A percentile compares a stretch with the other conserved stretches of the same genome.
Conservation (phyloP, 2,113 vertebrate genomes). For the Illadopsis cleaveri region DNA sequence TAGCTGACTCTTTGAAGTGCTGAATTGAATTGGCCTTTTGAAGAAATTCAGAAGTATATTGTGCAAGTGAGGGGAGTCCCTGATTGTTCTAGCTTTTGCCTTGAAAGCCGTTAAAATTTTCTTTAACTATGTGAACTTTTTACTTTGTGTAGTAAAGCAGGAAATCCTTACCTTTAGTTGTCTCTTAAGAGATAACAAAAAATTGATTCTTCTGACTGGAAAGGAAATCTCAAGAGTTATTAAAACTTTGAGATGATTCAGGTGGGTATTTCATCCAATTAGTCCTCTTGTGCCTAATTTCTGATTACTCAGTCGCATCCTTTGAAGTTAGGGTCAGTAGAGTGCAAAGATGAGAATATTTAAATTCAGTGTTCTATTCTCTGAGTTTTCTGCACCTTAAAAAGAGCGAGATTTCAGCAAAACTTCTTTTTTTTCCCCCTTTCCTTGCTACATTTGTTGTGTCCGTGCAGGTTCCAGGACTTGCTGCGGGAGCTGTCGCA, state of each 20-base stretch:
- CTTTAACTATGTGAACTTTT: neutral
- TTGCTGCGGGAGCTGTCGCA: conserved; percentile 90
- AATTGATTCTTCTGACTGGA: conserved; percentile 30
- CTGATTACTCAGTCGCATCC: conserved; percentile 27
- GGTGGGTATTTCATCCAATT: conserved; percentile 45
- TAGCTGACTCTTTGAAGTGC: neutral
- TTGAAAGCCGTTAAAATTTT: conserved; percentile 14
- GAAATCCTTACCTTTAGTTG: conserved; percentile 35
- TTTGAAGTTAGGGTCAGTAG: conserved; percentile 48
- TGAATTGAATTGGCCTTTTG: neutral
- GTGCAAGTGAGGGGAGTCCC: neutral
- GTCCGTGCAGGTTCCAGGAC: conserved; percentile 86
- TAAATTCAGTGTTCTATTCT: neutral
- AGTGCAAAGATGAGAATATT: neutral
- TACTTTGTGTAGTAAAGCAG: conserved; percentile 9
- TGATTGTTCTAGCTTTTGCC: neutral
- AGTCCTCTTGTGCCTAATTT: conserved; percentile 44
- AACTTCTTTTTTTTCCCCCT: neutral
- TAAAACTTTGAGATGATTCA: conserved; percentile 47
- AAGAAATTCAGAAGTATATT: neutral
- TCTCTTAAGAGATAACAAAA: conserved; percentile 51
- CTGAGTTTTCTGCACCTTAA: neutral
- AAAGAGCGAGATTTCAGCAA: conserved; percentile 3
- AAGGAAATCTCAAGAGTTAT: conserved; percentile 47
- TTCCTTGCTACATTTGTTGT: neutral